Base-by-base conservation (phyloP, 2,113 vertebrate genomes). In the Phainopepla nitens region DNA sequence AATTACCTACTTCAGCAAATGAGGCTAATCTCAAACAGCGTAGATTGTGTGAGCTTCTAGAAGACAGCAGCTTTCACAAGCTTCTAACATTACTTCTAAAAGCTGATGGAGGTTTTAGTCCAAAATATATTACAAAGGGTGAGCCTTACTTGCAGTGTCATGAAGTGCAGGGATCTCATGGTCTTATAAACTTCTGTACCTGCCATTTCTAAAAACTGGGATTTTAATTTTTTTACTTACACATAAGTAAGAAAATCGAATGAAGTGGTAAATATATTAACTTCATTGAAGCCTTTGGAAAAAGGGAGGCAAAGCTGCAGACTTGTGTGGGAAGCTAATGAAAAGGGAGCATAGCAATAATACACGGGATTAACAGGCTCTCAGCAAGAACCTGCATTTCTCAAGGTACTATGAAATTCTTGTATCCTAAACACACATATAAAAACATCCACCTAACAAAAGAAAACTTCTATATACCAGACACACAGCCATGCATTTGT, bases 241-340 rank as follows among this genome's bases (percentile, higher is more conserved):
- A 82, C 2, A 0, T 33, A 92, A 45, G 22, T 33, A 72, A 72
- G 82, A 90, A 87, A 90, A 85, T 35, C 3, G 1, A 15, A 11
- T 70, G 42, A 94, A 85, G 33, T 44, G 17, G 42, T 51, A 96
- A 92, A 89, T 83, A 78, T 39, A 89, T 69, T 68, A 79, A 88
- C 45, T 82, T 47, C 49, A 53, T 23, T 56, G 45, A 96, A 80
- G 47, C 62, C 29, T 90, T 77, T 70, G 51, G 60, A 70, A 86
- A 89, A 93, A 80, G 50, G 24, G 45, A 82, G 88, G 70, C 69
- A 89, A 87, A 85, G 35, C 82, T 82, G 39, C 44, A 96, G 66
- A 79, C 58, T 90, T 89, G 35, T 54, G 54, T 90, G 39, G 96
- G 85, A 96, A 94, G 90, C 68, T 77, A 96, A 94, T 83, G 84